A percentile compares a stretch with the other conserved stretches of the same genome.
Evolutionary conservation across 2,113 vertebrate species (phyloP).

Genomic region (Ammospiza caudacuta): DNA sequence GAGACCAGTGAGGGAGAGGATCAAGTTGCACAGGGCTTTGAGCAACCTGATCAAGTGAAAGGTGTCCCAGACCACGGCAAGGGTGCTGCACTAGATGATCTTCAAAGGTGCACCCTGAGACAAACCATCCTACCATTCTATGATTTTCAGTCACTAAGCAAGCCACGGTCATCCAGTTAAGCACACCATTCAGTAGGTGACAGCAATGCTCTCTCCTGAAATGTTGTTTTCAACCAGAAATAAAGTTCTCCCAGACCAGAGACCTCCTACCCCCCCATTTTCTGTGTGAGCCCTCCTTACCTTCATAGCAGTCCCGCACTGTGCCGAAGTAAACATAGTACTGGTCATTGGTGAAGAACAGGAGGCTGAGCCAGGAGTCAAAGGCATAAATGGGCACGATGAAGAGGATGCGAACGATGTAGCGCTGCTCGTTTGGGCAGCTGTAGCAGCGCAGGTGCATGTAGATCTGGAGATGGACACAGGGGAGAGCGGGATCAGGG

Average conservation of each 20-base stretch:
- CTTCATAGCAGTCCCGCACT: constrained; percentile 95
- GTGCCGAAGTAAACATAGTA: constrained; percentile 98
- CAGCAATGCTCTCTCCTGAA: not conserved
- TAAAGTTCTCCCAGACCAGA: not conserved
- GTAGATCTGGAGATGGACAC: constrained; percentile 83
- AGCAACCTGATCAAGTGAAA: not conserved
- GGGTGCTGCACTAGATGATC: not conserved
- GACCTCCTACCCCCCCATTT: not conserved
- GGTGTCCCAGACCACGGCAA: not conserved
- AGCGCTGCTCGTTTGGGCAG: constrained; percentile 92
- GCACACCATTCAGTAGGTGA: not conserved
- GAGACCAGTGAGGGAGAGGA: not conserved
- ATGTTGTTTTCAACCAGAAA: not conserved
- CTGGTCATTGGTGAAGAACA: constrained; percentile 98
- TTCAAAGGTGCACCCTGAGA: not conserved
- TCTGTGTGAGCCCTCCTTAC: constrained; percentile 70
- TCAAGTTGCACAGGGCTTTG: not conserved
- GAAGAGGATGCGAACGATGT: constrained; percentile 96
- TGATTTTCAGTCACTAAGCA: not conserved
- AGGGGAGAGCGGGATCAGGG: not conserved
- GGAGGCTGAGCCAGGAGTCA: constrained; percentile 97
- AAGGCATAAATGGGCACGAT: constrained; percentile 97
- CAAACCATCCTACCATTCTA: not conserved
- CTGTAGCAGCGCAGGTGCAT: constrained; percentile 96
- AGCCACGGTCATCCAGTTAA: not conserved